Percentiles rank a stretch among this genome's conserved stretches.
These are phyloP conservation scores for Callinectes sapidus DNA, from an alignment of 2,888 invertebrate species.

Conservation along the genomic window DNA sequence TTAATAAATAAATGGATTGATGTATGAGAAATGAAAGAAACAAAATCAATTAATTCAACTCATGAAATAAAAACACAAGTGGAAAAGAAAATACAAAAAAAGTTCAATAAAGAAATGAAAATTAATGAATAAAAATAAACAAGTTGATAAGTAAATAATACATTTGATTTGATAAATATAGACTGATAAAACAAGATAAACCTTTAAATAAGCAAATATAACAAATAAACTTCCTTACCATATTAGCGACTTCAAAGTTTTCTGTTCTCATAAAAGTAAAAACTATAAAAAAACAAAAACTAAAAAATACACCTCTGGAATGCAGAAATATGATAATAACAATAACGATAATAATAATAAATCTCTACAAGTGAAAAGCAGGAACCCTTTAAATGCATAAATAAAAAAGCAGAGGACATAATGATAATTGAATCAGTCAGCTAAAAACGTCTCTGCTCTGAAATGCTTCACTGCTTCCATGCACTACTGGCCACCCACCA, in stretches of 20 bases:
- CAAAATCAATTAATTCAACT: too few relatives aligned
- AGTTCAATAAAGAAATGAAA: too few relatives aligned
- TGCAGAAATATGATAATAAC: not conserved
- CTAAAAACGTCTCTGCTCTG: not conserved
- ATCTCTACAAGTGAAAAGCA: not conserved
- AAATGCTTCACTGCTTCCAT: not conserved
- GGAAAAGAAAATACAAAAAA: too few relatives aligned
- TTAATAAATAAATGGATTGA: not conserved
- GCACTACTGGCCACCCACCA: not conserved
- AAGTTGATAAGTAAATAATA: not conserved
- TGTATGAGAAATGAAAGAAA: too few relatives aligned
- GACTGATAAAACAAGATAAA: not conserved
- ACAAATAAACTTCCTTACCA: too few relatives aligned
- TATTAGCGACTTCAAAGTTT: not conserved
- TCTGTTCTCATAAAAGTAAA: not conserved
- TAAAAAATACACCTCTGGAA: not conserved
- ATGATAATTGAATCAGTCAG: not conserved
- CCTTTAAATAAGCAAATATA: too few relatives aligned
- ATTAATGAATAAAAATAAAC: not conserved
- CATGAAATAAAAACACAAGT: too few relatives aligned
- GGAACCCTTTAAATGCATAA: slow-evolving; percentile 1
- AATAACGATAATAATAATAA: not conserved
- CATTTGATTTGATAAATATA: too few relatives aligned
- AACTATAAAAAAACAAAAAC: not conserved
- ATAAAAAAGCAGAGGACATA: not conserved